A percentile compares a stretch with the other conserved stretches of the same genome.
Evolutionary conservation across 2,113 vertebrate genomes (phyloP).

Genomic region (Numida meleagris): DNA sequence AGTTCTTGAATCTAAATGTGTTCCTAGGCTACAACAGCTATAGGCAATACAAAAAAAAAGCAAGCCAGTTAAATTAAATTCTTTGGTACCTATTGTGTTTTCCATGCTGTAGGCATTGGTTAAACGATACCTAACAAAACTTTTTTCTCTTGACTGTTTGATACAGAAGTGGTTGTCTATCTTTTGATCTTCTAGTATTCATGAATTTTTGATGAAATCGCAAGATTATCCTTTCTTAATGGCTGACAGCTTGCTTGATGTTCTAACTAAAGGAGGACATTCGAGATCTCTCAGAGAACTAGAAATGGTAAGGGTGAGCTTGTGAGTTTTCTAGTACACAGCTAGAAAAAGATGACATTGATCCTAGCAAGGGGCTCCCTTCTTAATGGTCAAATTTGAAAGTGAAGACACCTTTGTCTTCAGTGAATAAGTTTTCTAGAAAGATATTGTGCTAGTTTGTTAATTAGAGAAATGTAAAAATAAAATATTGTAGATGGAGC

Average conservation of each 20-base stretch:
- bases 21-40: not conserved
- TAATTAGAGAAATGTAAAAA: not conserved
- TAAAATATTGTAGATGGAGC: not conserved
- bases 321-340: not conserved
- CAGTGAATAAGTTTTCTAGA: not conserved
- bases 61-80: not conserved
- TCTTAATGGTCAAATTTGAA: not conserved
- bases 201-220: conserved; percentile 88
- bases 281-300: conserved; percentile 84
- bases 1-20: not conserved
- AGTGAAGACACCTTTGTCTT: not conserved
- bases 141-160: not conserved
- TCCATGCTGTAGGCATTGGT: not conserved
- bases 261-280: conserved; percentile 92
- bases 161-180: not conserved
- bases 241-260: conserved; percentile 95
- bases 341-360: not conserved
- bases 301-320: conserved; percentile 78
- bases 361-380: not conserved
- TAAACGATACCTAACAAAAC: not conserved
- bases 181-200: conserved; percentile 77
- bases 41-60: not conserved
- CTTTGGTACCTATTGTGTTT: not conserved
- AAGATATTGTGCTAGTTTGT: not conserved
- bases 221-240: conserved; percentile 89